A percentile compares a stretch with the other conserved stretches of the same genome.
Conservation (phyloP, 2,113 vertebrate species). For the Tenrec ecaudatus region DNA sequence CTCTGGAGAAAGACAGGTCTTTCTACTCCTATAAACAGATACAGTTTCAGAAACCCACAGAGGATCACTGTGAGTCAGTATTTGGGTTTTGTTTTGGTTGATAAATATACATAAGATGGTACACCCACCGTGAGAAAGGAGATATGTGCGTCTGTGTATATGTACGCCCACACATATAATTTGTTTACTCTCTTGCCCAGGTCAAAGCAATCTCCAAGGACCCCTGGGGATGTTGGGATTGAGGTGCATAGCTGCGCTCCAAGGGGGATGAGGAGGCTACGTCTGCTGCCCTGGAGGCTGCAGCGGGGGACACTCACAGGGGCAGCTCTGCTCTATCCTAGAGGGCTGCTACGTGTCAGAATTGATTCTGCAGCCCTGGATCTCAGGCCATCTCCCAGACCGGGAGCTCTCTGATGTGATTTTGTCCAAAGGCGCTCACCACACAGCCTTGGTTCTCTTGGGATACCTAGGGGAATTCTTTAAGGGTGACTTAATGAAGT, state of each 20-base stretch:
- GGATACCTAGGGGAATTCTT: background rate
- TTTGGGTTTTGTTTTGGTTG: too few species aligned
- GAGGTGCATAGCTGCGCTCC: background rate
- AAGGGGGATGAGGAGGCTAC: background rate
- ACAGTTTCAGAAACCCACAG: too few species aligned
- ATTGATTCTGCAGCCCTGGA: background rate
- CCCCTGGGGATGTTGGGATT: background rate
- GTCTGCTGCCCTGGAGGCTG: background rate
- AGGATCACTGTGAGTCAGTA: too few species aligned
- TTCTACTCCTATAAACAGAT: too few species aligned
- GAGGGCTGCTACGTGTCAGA: background rate
- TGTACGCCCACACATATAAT: too few species aligned
- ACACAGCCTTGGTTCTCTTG: background rate
- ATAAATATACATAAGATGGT: too few species aligned
- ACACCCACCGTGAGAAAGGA: too few species aligned
- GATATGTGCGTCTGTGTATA: too few species aligned
- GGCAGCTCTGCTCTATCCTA: background rate
- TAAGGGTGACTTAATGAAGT: conserved; percentile 7
- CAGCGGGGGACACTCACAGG: background rate
- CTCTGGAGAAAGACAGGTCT: too few species aligned
- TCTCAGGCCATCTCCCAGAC: background rate
- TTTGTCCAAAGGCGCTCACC: background rate
- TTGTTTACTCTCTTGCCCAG: too few species aligned
- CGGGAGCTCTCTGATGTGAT: background rate
- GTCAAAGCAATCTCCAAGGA: background rate